Evolutionary conservation across 2,888 invertebrate genomes (phyloP).

Genomic region (Sesia bembeciformis): DNA sequence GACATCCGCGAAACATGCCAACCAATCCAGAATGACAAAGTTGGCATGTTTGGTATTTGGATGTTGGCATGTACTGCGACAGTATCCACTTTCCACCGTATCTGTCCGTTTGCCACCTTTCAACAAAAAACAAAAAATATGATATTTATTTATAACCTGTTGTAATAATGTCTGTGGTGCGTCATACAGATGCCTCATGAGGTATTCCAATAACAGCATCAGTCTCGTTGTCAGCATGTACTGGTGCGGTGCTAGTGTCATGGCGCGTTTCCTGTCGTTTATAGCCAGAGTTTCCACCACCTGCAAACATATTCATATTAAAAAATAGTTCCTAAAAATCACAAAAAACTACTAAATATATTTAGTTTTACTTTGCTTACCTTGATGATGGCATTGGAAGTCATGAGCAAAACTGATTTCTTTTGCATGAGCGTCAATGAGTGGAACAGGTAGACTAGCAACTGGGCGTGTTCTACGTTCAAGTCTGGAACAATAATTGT

Average conservation of each 20-base stretch:
- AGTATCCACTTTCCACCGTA: too few species aligned
- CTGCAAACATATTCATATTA: slow-evolving; percentile 18
- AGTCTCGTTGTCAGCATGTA: slow-evolving; percentile 88
- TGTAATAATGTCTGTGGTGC: slow-evolving; percentile 89
- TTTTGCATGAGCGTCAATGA: slow-evolving; percentile 97
- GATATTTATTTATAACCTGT: slow-evolving; percentile 73
- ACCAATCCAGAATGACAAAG: too few species aligned
- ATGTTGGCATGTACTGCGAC: too few species aligned
- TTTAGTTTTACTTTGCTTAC: slow-evolving; percentile 24
- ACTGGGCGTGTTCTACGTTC: slow-evolving; percentile 96
- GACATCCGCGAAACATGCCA: too few species aligned
- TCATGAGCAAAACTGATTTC: slow-evolving; percentile 90
- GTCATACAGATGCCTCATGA: slow-evolving; percentile 96
- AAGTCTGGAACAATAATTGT: slow-evolving; percentile 77
- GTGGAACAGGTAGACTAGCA: slow-evolving; percentile 94
- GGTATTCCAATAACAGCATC: slow-evolving; percentile 91
- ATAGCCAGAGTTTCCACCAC: slow-evolving; percentile 61
- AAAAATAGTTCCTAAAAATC: neutral
- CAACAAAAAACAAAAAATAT: too few species aligned
- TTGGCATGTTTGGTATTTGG: too few species aligned
- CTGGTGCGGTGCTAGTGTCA: slow-evolving; percentile 73
- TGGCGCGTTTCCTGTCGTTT: slow-evolving; percentile 50
- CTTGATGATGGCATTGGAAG: slow-evolving; percentile 80
- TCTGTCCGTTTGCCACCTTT: too few species aligned
- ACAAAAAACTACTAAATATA: neutral